Evolutionary conservation across 2,797 vertebrate species (phyloP).

Genomic region (Chelon labrosus): DNA sequence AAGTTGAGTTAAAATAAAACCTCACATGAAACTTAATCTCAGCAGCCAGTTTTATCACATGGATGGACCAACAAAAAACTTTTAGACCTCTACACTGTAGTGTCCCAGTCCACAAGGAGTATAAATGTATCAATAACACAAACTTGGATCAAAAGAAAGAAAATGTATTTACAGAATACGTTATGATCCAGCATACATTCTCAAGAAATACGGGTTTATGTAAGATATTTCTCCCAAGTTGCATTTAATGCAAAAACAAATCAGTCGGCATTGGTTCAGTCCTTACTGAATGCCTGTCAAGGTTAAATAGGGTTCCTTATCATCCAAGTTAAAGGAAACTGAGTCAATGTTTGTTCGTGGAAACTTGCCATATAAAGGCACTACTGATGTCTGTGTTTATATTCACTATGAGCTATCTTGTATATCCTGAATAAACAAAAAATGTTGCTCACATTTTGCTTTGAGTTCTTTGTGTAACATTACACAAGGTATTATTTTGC

Average conservation of each 20-base stretch:
- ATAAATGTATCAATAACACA: constrained; percentile 15
- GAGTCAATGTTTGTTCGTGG: constrained; percentile 24
- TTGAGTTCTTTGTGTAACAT: constrained; percentile 18
- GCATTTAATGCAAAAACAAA: constrained; percentile 44
- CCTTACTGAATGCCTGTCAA: constrained; percentile 16
- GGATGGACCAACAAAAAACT: constrained; percentile 27
- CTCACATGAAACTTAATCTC: constrained; percentile 50
- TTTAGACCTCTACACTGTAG: not conserved
- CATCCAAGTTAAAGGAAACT: constrained; percentile 16
- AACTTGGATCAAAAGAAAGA: constrained; percentile 42
- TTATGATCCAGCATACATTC: constrained; percentile 30
- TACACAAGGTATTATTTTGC: constrained; percentile 36
- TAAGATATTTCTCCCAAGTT: constrained; percentile 26
- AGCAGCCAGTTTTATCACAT: constrained; percentile 42
- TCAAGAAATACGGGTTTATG: constrained; percentile 19
- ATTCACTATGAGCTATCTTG: constrained; percentile 11
- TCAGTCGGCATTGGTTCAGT: constrained; percentile 56
- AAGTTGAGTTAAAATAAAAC: constrained; percentile 58
- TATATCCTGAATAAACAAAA: constrained; percentile 9
- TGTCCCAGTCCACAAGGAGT: constrained; percentile 7
- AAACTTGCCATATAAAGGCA: constrained; percentile 7
- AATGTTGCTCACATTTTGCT: constrained; percentile 3
- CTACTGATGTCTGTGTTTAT: not conserved
- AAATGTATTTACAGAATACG: constrained; percentile 40
- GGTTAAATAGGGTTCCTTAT: constrained; percentile 28